A percentile compares a stretch with the other conserved stretches of the same genome.
phyloP scores from a whole-genome alignment of 2,888 invertebrate genomes.

The Conomelus anceps region DNA sequence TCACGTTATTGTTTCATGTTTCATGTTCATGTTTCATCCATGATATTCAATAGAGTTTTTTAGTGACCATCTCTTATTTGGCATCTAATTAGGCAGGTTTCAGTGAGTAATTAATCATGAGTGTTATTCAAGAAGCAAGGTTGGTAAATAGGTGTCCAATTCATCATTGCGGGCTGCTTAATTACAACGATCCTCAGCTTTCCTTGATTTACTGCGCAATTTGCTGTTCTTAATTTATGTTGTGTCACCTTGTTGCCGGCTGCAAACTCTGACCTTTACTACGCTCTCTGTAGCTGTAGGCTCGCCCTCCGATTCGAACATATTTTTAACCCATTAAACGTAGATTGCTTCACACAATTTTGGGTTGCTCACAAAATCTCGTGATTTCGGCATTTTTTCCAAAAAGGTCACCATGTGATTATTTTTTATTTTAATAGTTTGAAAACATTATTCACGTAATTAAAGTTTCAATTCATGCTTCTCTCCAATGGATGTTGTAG shows the following conservation, averaged over 20 bases:
- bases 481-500: too few relatives aligned
- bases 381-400: too few relatives aligned
- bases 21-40: too few relatives aligned
- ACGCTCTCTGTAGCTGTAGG: not conserved
- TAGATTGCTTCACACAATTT: too few relatives aligned
- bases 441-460: too few relatives aligned
- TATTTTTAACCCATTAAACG: too few relatives aligned
- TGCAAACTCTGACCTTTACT: not conserved
- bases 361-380: too few relatives aligned
- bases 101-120: not conserved
- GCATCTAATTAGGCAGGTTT: not conserved
- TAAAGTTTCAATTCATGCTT: too few relatives aligned
- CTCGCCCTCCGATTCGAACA: too few relatives aligned
- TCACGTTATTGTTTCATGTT: too few relatives aligned
- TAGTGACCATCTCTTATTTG: not conserved
- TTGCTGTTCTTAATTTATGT: conserved; percentile 13
- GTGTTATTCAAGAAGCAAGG: not conserved
- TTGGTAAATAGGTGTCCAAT: not conserved
- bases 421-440: too few relatives aligned
- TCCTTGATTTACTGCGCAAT: conserved; percentile 10
- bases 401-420: too few relatives aligned
- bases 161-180: not conserved
- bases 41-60: not conserved
- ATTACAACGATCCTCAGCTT: not conserved
- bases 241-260: conserved; percentile 4